phyloP scores from a whole-genome alignment of 2,888 invertebrate species.

The Sthenelais limicola region DNA sequence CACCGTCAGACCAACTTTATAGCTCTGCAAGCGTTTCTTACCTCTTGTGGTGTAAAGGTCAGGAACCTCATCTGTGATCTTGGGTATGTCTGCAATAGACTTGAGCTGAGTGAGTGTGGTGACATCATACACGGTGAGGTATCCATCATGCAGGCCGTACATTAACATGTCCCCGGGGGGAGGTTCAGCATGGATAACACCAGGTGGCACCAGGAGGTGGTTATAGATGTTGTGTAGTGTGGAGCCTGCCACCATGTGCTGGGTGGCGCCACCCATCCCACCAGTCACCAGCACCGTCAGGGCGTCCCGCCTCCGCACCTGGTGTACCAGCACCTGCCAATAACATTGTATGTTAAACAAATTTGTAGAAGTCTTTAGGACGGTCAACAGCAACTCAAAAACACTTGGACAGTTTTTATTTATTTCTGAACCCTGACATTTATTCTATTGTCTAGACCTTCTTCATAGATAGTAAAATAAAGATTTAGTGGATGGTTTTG shows the following conservation, averaged over 20 bases:
- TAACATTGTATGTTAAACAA: not conserved
- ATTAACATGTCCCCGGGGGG: too few relatives aligned
- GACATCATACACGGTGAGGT: conserved; percentile 36
- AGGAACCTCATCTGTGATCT: conserved; percentile 45
- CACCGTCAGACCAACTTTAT: conserved; percentile 42
- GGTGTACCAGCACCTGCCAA: conserved; percentile 37
- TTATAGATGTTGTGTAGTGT: too few relatives aligned
- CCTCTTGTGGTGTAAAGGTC: conserved; percentile 39
- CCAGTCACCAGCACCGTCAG: conserved; percentile 15
- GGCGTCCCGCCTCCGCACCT: conserved; percentile 29
- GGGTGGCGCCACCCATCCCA: not conserved
- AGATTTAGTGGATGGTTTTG: too few relatives aligned
- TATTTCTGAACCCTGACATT: too few relatives aligned
- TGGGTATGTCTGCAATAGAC: conserved; percentile 10
- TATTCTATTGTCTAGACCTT: too few relatives aligned
- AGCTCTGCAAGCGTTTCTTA: conserved; percentile 40
- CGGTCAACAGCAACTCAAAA: too few relatives aligned
- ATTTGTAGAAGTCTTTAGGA: not conserved
- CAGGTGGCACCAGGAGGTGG: too few relatives aligned
- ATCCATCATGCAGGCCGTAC: conserved; percentile 42
- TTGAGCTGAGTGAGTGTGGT: not conserved
- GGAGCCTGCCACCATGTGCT: too few relatives aligned
- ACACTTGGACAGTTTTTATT: too few relatives aligned
- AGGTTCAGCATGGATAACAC: too few relatives aligned
- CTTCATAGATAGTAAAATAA: too few relatives aligned